A percentile compares a stretch with the other conserved stretches of the same genome.
Conservation (phyloP, 2,888 invertebrate species). For the Romanomermis culicivorax region DNA sequence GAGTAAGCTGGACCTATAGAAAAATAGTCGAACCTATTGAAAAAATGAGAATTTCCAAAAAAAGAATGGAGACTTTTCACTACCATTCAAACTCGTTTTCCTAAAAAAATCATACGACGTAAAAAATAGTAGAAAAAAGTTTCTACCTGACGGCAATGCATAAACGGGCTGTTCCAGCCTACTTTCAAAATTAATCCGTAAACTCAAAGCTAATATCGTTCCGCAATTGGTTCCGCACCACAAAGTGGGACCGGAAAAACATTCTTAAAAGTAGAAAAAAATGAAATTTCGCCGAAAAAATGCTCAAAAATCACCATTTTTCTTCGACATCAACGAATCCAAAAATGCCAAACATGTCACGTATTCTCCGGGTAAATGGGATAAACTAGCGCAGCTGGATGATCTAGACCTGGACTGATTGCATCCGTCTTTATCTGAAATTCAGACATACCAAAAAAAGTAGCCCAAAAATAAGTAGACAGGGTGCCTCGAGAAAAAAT, state of each 20-base stretch:
- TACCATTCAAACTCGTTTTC: no score
- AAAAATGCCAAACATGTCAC: conserved; percentile 86
- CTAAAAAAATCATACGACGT: no score
- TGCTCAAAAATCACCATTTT: conserved; percentile 48
- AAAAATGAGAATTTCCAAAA: no score
- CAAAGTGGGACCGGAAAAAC: conserved; percentile 48
- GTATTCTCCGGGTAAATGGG: conserved; percentile 70
- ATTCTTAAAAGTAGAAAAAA: conserved; percentile 31
- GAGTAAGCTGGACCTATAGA: no score
- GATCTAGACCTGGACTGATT: conserved; percentile 58
- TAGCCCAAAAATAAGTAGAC: no score
- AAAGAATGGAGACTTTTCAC: no score
- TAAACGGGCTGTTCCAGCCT: conserved; percentile 55
- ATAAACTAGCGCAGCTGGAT: conserved; percentile 89
- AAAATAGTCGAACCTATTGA: no score
- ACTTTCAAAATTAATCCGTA: conserved; percentile 38
- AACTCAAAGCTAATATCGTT: conserved; percentile 73
- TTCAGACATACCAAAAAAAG: no score
- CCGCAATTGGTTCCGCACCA: conserved; percentile 96
- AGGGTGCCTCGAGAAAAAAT: no score
- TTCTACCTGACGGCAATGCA: conserved; percentile 11
- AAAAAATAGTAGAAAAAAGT: no score
- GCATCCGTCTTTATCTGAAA: conserved; percentile 13
- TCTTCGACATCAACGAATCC: conserved; percentile 67
- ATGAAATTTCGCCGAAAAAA: neutral